These are phyloP conservation scores for Pantherophis alleghaniensis DNA, from an alignment of 2,797 vertebrate species.

Conservation along the genomic window DNA sequence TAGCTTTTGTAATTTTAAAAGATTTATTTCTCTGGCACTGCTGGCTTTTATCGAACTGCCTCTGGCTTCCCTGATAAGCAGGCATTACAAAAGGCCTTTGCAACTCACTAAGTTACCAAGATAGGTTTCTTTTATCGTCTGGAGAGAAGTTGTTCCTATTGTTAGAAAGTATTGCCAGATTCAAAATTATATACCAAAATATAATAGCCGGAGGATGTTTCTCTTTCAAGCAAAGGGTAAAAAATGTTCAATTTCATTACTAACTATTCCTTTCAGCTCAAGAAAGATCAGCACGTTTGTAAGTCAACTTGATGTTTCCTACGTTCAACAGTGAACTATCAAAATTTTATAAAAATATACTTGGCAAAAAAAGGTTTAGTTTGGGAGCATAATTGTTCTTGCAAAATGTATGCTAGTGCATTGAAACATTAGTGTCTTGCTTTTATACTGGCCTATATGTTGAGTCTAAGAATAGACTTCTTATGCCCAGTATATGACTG, in stretches of 20 bases:
- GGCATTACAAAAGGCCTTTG: conserved; percentile 24
- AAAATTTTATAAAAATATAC: neutral
- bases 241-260: neutral
- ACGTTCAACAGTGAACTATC: neutral
- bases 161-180: conserved; percentile 37
- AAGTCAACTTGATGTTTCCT: neutral
- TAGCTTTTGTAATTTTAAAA: conserved; percentile 18
- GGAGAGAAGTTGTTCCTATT: neutral
- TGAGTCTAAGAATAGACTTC: neutral
- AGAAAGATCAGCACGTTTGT: neutral
- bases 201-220: neutral
- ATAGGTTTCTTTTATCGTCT: neutral
- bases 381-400: neutral
- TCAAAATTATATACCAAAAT: conserved; percentile 4
- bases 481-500: neutral
- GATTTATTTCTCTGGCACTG: conserved; percentile 30
- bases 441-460: neutral
- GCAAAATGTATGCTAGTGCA: neutral
- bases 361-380: neutral
- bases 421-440: neutral
- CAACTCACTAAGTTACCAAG: conserved; percentile 5
- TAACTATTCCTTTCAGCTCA: neutral
- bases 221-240: neutral
- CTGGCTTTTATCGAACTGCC: conserved; percentile 6
- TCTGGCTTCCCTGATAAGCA: conserved; percentile 56